phyloP scores from a whole-genome alignment of 2,888 invertebrate species.

The Hylaea fasciaria region DNA sequence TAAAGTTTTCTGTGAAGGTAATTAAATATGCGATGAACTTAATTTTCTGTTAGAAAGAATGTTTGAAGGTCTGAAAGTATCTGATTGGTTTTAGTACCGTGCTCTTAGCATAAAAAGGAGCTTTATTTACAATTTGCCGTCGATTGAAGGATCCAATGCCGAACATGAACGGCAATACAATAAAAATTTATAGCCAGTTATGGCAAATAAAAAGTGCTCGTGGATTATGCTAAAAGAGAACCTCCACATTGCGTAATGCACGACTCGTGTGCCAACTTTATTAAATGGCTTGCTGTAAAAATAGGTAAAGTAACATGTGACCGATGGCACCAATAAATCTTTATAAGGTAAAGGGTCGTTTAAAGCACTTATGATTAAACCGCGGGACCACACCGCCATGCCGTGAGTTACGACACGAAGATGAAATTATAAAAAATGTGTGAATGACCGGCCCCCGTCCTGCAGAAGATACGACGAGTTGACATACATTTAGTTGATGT shows the following conservation, averaged over 20 bases:
- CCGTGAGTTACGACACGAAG: constrained; percentile 50
- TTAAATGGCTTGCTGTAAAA: constrained; percentile 33
- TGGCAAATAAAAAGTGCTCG: constrained; percentile 31
- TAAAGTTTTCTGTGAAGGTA: no score
- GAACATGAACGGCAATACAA: constrained; percentile 24
- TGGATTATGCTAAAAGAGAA: constrained; percentile 25
- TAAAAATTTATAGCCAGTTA: constrained; percentile 34
- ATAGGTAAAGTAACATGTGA: constrained; percentile 30
- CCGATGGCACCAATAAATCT: constrained; percentile 52
- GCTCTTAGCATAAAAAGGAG: constrained; percentile 32
- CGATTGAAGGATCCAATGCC: constrained; percentile 20
- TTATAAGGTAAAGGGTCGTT: constrained; percentile 58
- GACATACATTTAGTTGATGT: constrained; percentile 56
- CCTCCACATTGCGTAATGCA: constrained; percentile 26
- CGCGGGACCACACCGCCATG: constrained; percentile 39
- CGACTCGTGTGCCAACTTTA: constrained; percentile 26
- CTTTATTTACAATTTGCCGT: constrained; percentile 27
- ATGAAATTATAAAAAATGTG: constrained; percentile 62
- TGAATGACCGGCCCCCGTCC: constrained; percentile 58
- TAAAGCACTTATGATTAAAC: constrained; percentile 32
- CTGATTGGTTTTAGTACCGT: constrained; percentile 26
- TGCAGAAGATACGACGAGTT: constrained; percentile 55
- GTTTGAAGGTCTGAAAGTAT: constrained; percentile 7
- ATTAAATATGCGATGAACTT: no score
- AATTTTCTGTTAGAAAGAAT: background rate